Conservation (phyloP, 1,140 invertebrate genomes). For the Carcinoscorpius rotundicauda region DNA sequence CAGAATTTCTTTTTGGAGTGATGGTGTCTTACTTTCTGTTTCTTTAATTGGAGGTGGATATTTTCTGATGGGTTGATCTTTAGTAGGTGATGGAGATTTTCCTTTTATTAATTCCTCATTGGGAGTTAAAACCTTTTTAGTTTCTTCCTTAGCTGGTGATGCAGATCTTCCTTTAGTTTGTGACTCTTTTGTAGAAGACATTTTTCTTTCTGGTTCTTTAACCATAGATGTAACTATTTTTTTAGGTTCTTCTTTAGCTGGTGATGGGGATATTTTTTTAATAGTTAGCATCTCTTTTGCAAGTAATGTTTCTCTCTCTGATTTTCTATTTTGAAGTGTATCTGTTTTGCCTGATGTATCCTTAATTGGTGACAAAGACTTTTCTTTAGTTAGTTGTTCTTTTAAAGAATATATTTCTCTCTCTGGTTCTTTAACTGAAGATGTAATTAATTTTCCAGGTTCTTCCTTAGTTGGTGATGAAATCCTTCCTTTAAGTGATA, state of each 20-base stretch:
- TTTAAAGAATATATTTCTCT: too few species aligned
- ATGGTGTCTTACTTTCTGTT: neutral
- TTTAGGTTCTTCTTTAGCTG: neutral
- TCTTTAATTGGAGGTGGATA: neutral
- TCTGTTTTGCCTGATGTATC: neutral
- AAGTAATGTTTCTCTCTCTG: neutral
- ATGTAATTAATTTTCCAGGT: neutral
- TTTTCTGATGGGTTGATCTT: neutral
- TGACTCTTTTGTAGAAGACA: neutral
- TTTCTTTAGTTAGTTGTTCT: too few species aligned
- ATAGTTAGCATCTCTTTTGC: neutral
- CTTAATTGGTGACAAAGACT: neutral
- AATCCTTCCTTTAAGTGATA: neutral
- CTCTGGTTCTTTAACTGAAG: too few species aligned
- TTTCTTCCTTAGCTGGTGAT: slow-evolving; percentile 1
- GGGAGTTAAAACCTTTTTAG: neutral
- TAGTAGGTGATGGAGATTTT: slow-evolving; percentile 1
- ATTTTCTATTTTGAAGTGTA: neutral
- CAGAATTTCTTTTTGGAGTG: too few species aligned
- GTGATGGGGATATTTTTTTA: neutral
- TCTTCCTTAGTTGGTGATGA: slow-evolving; percentile 3
- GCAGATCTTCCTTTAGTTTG: slow-evolving; percentile 4
- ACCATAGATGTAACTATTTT: neutral
- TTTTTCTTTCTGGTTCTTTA: neutral
- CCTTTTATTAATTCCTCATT: neutral